A percentile compares a stretch with the other conserved stretches of the same genome.
Conservation (phyloP, 92 coral and sea anemone species). For the Palythoa heliodiscus region DNA sequence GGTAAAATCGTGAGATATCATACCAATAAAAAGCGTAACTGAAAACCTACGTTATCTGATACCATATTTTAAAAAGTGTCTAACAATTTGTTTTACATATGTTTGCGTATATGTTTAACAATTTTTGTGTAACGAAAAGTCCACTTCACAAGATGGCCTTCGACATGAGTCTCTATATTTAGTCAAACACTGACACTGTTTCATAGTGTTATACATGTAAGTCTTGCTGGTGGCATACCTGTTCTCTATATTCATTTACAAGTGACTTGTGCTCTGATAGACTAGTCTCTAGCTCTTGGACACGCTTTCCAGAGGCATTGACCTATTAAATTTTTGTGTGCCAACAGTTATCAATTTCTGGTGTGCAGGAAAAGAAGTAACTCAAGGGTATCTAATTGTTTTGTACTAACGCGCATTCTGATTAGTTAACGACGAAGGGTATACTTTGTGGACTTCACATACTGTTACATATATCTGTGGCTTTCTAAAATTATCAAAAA, state of each 20-base stretch:
- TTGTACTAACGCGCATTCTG: background rate
- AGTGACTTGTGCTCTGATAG: conserved; percentile 62
- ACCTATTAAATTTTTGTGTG: conserved; percentile 18
- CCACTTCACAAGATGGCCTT: no score
- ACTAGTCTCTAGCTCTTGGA: conserved; percentile 53
- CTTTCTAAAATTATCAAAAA: no score
- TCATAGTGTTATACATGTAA: no score
- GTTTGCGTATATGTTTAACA: no score
- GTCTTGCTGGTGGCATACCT: conserved; percentile 49
- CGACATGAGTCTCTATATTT: no score
- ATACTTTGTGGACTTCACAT: background rate
- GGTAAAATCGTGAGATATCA: no score
- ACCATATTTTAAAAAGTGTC: no score
- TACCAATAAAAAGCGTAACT: background rate
- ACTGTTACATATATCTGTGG: no score
- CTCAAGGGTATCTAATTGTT: background rate
- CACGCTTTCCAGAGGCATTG: conserved; percentile 30
- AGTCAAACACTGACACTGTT: no score
- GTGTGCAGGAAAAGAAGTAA: background rate
- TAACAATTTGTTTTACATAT: no score
- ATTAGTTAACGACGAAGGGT: background rate
- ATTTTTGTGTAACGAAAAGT: no score
- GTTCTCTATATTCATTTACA: conserved; percentile 58
- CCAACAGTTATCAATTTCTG: background rate
- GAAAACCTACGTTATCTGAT: background rate